phyloP scores from a whole-genome alignment of 2,113 vertebrate species.

The Triplophysa tibetana region DNA sequence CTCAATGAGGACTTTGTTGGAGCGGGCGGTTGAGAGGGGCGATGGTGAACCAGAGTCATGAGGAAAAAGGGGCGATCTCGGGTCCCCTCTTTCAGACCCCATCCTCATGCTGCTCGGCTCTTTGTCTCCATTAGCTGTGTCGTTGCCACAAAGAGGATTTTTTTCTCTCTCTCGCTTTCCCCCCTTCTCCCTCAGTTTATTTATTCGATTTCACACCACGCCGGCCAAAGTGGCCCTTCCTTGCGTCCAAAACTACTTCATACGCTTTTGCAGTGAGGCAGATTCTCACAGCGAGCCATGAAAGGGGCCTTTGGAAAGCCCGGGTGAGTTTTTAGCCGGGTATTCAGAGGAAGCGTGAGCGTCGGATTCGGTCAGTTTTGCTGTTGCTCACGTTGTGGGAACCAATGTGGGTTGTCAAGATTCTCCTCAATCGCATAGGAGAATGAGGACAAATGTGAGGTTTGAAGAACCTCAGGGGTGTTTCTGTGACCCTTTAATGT shows the following conservation, averaged over 20 bases:
- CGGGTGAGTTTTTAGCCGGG: slow-evolving; percentile 51
- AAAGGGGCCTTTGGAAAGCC: slow-evolving; percentile 58
- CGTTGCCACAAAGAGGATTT: slow-evolving; percentile 80
- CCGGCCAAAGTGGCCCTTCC: slow-evolving; percentile 70
- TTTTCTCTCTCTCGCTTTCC: slow-evolving; percentile 63
- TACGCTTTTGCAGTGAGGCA: slow-evolving; percentile 63
- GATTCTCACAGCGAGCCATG: slow-evolving; percentile 56
- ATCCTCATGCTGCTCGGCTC: slow-evolving; percentile 71
- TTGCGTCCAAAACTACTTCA: slow-evolving; percentile 66
- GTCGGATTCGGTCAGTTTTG: slow-evolving; percentile 53
- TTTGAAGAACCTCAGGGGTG: slow-evolving; percentile 34
- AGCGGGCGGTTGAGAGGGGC: slow-evolving; percentile 47
- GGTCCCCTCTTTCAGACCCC: slow-evolving; percentile 73
- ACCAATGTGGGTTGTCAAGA: slow-evolving; percentile 62
- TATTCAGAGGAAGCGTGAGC: slow-evolving; percentile 59
- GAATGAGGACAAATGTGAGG: slow-evolving; percentile 28
- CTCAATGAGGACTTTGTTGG: slow-evolving; percentile 83
- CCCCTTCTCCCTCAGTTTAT: slow-evolving; percentile 64
- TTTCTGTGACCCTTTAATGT: slow-evolving; percentile 34
- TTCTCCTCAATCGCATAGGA: slow-evolving; percentile 50
- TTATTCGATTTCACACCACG: slow-evolving; percentile 82
- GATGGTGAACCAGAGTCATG: slow-evolving; percentile 69
- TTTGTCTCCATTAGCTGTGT: slow-evolving; percentile 82
- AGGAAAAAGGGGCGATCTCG: slow-evolving; percentile 60
- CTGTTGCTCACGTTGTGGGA: slow-evolving; percentile 67